phyloP scores from a whole-genome alignment of 2,797 vertebrate genomes.

The Phoxinus dragarum region DNA sequence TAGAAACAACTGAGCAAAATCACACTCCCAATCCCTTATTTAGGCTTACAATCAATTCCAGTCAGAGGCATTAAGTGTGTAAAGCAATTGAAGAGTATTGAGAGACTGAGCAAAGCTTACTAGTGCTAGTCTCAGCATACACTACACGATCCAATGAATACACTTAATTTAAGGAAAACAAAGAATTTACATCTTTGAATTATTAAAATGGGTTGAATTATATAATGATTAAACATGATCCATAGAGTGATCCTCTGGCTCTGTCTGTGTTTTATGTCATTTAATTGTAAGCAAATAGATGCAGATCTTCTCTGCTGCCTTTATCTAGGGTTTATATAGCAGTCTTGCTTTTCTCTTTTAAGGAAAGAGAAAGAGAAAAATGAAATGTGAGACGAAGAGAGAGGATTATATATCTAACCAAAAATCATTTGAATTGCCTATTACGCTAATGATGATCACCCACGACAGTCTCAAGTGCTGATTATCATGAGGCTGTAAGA shows the following conservation, averaged over 20 bases:
- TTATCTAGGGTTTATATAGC: not conserved
- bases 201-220: not conserved
- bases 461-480: slow-evolving; percentile 18
- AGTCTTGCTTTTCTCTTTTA: not conserved
- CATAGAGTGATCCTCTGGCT: not conserved
- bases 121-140: not conserved
- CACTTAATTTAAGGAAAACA: slow-evolving; percentile 2
- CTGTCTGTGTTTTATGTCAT: not conserved
- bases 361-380: not conserved
- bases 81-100: not conserved
- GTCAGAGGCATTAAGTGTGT: slow-evolving; percentile 27
- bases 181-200: not conserved
- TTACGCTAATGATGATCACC: slow-evolving; percentile 44
- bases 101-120: not conserved
- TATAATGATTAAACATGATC: not conserved
- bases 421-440: slow-evolving; percentile 36
- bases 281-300: slow-evolving; percentile 8
- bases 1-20: slow-evolving; percentile 47
- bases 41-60: slow-evolving; percentile 21
- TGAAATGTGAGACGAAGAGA: not conserved
- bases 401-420: slow-evolving; percentile 19
- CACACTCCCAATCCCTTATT: slow-evolving; percentile 21
- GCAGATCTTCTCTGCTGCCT: not conserved
- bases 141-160: not conserved
- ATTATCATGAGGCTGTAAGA: slow-evolving; percentile 29